Percentiles rank a stretch among this genome's conserved stretches.
Evolutionary conservation across 2,113 vertebrate genomes (phyloP).

Genomic region (Rynchops niger): DNA sequence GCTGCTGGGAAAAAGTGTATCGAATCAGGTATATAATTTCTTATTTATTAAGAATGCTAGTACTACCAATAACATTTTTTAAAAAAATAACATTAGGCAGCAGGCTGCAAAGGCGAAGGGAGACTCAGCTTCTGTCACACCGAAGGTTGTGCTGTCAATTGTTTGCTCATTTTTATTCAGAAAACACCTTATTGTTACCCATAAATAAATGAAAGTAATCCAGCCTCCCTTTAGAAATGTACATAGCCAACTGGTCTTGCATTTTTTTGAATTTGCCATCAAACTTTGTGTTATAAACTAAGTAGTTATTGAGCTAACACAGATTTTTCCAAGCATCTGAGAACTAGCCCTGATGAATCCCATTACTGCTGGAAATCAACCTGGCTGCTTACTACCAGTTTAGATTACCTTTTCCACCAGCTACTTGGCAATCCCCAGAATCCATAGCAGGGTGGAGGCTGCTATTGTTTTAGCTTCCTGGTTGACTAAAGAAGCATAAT

Average conservation of each 20-base stretch:
- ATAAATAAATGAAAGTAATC: neutral
- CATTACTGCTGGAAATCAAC: neutral
- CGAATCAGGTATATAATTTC: neutral
- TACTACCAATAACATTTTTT: neutral
- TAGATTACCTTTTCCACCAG: neutral
- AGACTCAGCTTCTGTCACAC: neutral
- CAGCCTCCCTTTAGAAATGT: neutral
- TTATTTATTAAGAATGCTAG: neutral
- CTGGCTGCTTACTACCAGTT: neutral
- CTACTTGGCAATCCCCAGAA: neutral
- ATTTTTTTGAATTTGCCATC: neutral
- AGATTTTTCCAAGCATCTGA: neutral
- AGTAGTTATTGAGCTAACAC: neutral
- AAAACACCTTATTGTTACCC: neutral
- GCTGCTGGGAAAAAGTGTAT: neutral
- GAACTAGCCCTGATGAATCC: neutral
- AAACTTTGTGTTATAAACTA: neutral
- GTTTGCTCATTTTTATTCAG: neutral
- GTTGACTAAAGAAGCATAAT: neutral
- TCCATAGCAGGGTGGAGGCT: neutral
- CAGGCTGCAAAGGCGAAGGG: neutral
- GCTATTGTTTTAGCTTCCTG: conserved; percentile 9
- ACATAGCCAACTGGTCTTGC: neutral
- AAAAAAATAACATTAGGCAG: neutral
- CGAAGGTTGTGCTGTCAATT: neutral